A percentile compares a stretch with the other conserved stretches of the same genome.
Evolutionary conservation across 2,797 vertebrate species (phyloP).

Genomic region (Peromyscus nudipes): DNA sequence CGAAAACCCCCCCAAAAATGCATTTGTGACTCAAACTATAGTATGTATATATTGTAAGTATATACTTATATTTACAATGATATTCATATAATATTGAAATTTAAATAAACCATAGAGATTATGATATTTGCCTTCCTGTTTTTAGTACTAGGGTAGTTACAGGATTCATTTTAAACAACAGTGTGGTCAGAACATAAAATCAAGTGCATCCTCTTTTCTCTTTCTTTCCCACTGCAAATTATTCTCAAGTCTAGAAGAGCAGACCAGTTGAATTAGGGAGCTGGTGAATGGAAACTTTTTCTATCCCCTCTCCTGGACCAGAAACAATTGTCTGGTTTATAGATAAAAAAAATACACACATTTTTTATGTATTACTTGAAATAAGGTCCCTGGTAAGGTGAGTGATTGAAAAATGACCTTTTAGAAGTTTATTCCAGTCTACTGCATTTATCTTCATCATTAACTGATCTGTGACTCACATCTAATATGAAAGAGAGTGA

Average conservation of each 20-base stretch:
- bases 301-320: background rate
- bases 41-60: background rate
- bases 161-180: background rate
- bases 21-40: background rate
- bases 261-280: background rate
- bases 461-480: conserved; percentile 56
- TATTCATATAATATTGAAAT: conserved; percentile 14
- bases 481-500: conserved; percentile 21
- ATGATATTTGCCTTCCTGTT: background rate
- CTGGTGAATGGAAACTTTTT: background rate
- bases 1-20: background rate
- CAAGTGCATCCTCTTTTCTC: background rate
- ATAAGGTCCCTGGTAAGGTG: background rate
- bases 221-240: background rate
- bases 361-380: background rate
- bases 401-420: conserved; percentile 61
- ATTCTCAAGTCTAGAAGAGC: background rate
- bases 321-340: background rate
- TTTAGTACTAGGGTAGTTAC: background rate
- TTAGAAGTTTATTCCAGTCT: conserved; percentile 29
- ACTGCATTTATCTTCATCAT: conserved; percentile 43
- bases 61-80: background rate
- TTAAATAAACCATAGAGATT: background rate
- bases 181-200: background rate
- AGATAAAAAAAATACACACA: conserved; percentile 17